Percentiles rank a stretch among this genome's conserved stretches.
phyloP scores from a whole-genome alignment of 1,140 invertebrate genomes.

The Aphelinus certus region DNA sequence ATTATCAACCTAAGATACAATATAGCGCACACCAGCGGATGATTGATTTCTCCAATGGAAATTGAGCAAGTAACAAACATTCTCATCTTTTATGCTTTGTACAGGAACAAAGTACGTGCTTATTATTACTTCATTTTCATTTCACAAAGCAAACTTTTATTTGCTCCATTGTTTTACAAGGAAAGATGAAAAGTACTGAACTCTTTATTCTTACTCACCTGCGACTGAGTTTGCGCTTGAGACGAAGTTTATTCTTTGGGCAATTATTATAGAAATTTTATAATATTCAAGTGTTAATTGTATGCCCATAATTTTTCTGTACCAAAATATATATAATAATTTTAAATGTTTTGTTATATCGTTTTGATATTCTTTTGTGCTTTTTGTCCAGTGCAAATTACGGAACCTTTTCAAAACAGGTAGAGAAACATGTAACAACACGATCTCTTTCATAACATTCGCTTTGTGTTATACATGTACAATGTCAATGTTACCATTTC shows the following conservation, averaged over 20 bases:
- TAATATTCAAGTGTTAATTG: conserved; percentile 22
- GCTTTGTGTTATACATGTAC: too few relatives aligned
- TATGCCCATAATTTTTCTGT: conserved; percentile 12
- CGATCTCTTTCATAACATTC: too few relatives aligned
- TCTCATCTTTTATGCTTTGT: conserved; percentile 17
- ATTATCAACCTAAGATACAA: conserved; percentile 15
- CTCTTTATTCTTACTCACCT: conserved; percentile 41
- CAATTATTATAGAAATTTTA: conserved; percentile 26
- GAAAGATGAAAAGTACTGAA: conserved; percentile 34
- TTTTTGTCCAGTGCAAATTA: too few relatives aligned
- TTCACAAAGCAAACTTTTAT: conserved; percentile 16
- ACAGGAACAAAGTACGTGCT: conserved; percentile 20
- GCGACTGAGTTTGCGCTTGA: conserved; percentile 32
- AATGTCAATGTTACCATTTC: too few relatives aligned
- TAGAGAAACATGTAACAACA: too few relatives aligned
- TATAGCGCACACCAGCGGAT: conserved; percentile 6
- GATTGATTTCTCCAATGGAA: conserved; percentile 6
- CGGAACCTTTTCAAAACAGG: too few relatives aligned
- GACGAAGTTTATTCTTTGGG: conserved; percentile 31
- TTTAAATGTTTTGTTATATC: background rate
- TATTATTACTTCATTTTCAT: conserved; percentile 4
- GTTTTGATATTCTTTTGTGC: too few relatives aligned
- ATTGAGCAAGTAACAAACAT: conserved; percentile 13
- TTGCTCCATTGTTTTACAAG: conserved; percentile 33
- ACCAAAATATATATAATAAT: background rate